Evolutionary conservation across 2,113 vertebrate genomes (phyloP).

Genomic region (Rana temporaria): DNA sequence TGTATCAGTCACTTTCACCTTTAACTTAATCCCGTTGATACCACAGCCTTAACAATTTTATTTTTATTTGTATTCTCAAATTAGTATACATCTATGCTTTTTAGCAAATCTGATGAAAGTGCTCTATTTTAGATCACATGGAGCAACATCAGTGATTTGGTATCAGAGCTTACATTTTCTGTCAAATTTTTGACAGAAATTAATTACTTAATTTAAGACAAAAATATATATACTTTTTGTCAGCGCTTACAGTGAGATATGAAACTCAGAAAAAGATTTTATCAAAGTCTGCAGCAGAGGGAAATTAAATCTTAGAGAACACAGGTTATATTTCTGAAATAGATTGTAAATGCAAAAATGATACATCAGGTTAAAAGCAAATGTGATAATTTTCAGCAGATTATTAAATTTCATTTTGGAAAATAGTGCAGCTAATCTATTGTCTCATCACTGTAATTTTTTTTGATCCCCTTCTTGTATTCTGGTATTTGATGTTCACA

Average conservation of each 20-base stretch:
- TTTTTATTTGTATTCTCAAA: not conserved
- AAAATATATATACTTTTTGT: conserved; percentile 78
- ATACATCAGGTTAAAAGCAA: conserved; percentile 70
- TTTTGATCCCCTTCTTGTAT: too few relatives aligned
- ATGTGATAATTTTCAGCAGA: conserved; percentile 73
- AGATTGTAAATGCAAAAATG: conserved; percentile 68
- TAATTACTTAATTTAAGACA: conserved; percentile 77
- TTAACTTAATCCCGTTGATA: too few relatives aligned
- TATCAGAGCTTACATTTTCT: conserved; percentile 68
- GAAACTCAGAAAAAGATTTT: conserved; percentile 80
- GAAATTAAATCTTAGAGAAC: conserved; percentile 84
- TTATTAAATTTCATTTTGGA: not conserved
- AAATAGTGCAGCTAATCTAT: too few relatives aligned
- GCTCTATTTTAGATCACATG: conserved; percentile 63
- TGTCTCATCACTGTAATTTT: too few relatives aligned
- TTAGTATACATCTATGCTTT: conserved; percentile 33
- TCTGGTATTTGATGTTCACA: too few relatives aligned
- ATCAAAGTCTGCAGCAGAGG: conserved; percentile 78
- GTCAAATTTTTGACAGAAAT: conserved; percentile 82
- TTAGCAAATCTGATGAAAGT: conserved; percentile 69
- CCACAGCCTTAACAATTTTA: too few relatives aligned
- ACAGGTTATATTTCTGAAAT: conserved; percentile 74
- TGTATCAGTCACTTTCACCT: too few relatives aligned
- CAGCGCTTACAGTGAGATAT: conserved; percentile 73
- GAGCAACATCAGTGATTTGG: conserved; percentile 76